A percentile compares a stretch with the other conserved stretches of the same genome.
Conservation (phyloP, 2,113 vertebrate species). For the Scytalopus superciliaris region DNA sequence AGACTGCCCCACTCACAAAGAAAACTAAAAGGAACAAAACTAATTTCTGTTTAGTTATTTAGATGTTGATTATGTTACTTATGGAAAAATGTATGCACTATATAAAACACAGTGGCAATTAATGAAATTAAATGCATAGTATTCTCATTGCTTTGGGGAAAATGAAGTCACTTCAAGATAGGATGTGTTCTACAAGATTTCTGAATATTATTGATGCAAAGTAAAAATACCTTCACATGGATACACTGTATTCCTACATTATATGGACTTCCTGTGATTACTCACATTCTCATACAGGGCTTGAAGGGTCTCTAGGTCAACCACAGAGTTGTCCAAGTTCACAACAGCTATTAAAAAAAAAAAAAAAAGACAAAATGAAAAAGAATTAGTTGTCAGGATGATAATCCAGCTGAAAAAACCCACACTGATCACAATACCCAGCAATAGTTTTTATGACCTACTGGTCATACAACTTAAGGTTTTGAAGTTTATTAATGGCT, state of each 20-base stretch:
- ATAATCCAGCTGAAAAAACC: slow-evolving; percentile 45
- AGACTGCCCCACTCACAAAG: not conserved
- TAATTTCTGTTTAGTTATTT: not conserved
- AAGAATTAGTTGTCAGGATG: slow-evolving; percentile 52
- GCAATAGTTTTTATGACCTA: slow-evolving; percentile 5
- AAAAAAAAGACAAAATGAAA: not conserved
- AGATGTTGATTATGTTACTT: not conserved
- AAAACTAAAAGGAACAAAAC: not conserved
- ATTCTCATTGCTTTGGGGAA: not conserved
- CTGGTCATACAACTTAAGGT: not conserved
- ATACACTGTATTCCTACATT: not conserved
- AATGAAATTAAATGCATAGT: not conserved
- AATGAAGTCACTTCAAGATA: not conserved
- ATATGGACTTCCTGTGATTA: slow-evolving; percentile 50
- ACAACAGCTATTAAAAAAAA: slow-evolving; percentile 82
- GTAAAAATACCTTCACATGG: not conserved
- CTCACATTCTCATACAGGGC: slow-evolving; percentile 98
- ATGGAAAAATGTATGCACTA: not conserved
- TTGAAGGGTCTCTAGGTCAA: slow-evolving; percentile 96
- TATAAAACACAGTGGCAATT: not conserved
- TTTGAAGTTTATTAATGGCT: slow-evolving; percentile 16
- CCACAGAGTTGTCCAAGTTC: slow-evolving; percentile 95
- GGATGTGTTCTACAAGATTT: not conserved
- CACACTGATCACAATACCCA: not conserved
- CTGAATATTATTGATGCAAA: not conserved